Evolutionary conservation across 2,888 invertebrate species (phyloP).

Genomic region (Leptinotarsa tumamoca): DNA sequence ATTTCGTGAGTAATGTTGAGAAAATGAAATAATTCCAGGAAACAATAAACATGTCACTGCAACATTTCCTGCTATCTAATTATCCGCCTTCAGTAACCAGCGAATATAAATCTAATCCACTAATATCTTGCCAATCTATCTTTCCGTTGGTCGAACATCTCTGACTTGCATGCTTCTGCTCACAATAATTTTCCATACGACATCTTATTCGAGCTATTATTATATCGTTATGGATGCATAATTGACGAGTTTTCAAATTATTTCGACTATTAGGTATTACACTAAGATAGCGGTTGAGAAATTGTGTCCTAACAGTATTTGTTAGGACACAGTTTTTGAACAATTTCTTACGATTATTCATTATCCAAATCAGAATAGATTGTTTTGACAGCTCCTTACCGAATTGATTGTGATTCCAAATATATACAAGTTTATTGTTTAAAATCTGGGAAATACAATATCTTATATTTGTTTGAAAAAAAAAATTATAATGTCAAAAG

Average conservation of each 20-base stretch:
- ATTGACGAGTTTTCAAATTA: constrained; percentile 42
- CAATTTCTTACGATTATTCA: not conserved
- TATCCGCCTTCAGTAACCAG: constrained; percentile 36
- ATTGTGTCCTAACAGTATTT: constrained; percentile 2
- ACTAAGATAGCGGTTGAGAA: not conserved
- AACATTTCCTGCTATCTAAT: constrained; percentile 19
- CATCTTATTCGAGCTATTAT: constrained; percentile 42
- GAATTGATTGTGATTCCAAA: too few relatives aligned
- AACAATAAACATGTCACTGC: constrained; percentile 18
- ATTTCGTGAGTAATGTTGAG: not conserved
- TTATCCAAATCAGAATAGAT: too few relatives aligned
- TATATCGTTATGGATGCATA: constrained; percentile 45
- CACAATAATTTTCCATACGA: constrained; percentile 38
- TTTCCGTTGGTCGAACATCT: constrained; percentile 47
- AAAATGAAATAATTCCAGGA: constrained; percentile 1
- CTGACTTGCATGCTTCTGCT: constrained; percentile 35
- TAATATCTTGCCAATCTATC: constrained; percentile 42
- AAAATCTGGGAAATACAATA: too few relatives aligned
- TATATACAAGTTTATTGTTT: too few relatives aligned
- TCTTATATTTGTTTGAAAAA: too few relatives aligned
- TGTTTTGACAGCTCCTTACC: too few relatives aligned
- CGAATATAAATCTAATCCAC: constrained; percentile 35
- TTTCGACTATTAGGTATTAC: constrained; percentile 11
- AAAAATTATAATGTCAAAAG: too few relatives aligned
- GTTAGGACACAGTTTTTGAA: not conserved